A percentile compares a stretch with the other conserved stretches of the same genome.
phyloP scores from a whole-genome alignment of 2,888 invertebrate genomes.

The Yponomeuta evonymella region DNA sequence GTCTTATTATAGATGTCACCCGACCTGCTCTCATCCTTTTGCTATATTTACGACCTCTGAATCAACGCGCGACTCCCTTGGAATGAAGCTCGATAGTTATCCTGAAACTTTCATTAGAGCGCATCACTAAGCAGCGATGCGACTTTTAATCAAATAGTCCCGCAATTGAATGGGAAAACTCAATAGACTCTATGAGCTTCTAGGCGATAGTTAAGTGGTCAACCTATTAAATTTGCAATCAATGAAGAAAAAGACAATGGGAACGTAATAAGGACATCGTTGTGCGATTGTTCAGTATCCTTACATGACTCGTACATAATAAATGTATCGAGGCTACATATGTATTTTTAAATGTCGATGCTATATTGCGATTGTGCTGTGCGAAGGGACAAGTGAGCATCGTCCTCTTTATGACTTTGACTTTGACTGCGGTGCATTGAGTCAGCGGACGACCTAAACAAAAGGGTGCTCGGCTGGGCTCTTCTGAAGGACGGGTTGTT shows the following conservation, averaged over 20 bases:
- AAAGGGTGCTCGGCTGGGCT: conserved; percentile 70
- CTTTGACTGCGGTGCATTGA: conserved; percentile 57
- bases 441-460: conserved; percentile 61
- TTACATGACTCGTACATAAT: conserved; percentile 3
- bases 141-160: neutral
- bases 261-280: conserved; percentile 55
- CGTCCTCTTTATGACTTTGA: conserved; percentile 69
- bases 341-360: conserved; percentile 43
- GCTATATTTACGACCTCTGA: conserved; percentile 62
- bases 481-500: conserved; percentile 65
- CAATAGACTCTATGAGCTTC: neutral
- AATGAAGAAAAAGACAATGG: conserved; percentile 64
- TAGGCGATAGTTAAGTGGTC: neutral
- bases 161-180: neutral
- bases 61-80: neutral
- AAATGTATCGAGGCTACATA: conserved; percentile 13
- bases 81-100: neutral
- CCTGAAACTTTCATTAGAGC: neutral
- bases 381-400: conserved; percentile 58
- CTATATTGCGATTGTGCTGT: conserved; percentile 48
- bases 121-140: neutral
- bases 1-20: conserved; percentile 75
- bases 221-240: conserved; percentile 49
- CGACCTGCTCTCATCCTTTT: conserved; percentile 72
- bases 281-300: conserved; percentile 9